Percentiles rank a stretch among this genome's conserved stretches.
These are phyloP conservation scores for Microcebus ravelobensis DNA, from an alignment of 2,113 vertebrate species.

Conservation along the genomic window DNA sequence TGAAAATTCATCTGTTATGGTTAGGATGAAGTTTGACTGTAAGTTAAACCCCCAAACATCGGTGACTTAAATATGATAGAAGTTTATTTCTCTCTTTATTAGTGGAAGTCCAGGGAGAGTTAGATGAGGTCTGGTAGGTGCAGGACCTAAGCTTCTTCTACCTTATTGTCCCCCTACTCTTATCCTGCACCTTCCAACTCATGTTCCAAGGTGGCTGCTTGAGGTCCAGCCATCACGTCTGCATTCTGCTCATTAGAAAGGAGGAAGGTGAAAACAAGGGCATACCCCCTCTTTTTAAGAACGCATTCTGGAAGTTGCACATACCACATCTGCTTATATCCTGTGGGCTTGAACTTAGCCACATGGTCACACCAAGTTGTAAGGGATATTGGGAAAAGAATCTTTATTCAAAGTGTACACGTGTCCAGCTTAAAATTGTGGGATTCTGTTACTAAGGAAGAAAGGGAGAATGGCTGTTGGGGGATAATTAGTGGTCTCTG, in stretches of 20 bases:
- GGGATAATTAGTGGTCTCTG: conserved; percentile 45
- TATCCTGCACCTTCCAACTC: neutral
- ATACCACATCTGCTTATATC: neutral
- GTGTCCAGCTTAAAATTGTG: conserved; percentile 26
- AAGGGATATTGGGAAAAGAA: conserved; percentile 5
- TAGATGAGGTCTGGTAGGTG: neutral
- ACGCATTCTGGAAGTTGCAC: conserved; percentile 3
- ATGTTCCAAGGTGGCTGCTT: neutral
- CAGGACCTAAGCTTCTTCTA: neutral
- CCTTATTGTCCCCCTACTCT: neutral
- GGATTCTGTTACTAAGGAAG: conserved; percentile 49
- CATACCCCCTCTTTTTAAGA: neutral
- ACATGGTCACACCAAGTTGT: neutral
- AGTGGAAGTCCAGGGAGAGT: neutral
- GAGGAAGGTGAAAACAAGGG: neutral
- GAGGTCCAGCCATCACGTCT: neutral
- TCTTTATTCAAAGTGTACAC: conserved; percentile 36
- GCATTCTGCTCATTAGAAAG: neutral
- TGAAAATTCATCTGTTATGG: neutral
- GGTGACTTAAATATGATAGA: neutral
- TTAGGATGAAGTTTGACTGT: neutral
- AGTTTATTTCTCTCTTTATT: conserved; percentile 29
- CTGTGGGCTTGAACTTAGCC: neutral
- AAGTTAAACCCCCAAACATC: neutral
- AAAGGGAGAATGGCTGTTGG: conserved; percentile 32